Percentiles rank a stretch among this genome's conserved stretches.
Evolutionary conservation across 2,888 invertebrate genomes (phyloP).

Genomic region (Baccha elongata): DNA sequence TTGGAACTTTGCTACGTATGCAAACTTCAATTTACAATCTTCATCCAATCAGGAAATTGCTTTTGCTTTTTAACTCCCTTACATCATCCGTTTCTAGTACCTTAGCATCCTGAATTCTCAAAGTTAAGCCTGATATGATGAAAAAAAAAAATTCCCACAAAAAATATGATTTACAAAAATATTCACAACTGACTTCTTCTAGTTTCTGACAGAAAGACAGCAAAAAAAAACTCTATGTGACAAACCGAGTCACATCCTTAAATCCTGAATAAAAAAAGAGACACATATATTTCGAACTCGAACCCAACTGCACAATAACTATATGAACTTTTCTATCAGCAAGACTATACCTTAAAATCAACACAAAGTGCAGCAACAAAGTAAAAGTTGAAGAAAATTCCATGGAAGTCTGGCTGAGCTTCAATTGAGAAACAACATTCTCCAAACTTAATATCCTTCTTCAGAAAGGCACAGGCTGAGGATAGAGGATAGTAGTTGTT

Average conservation of each 20-base stretch:
- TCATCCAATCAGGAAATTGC: slow-evolving; percentile 65
- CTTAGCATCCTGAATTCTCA: not conserved
- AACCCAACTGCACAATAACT: slow-evolving; percentile 34
- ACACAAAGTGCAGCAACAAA: not conserved
- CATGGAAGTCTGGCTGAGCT: slow-evolving; percentile 29
- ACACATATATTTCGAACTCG: slow-evolving; percentile 2
- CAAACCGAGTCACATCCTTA: slow-evolving; percentile 40
- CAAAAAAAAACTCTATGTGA: slow-evolving; percentile 6
- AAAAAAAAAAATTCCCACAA: slow-evolving; percentile 3
- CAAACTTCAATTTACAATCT: slow-evolving; percentile 15
- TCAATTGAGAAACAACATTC: slow-evolving; percentile 41
- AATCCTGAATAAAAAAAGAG: slow-evolving; percentile 16
- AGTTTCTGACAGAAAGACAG: not conserved
- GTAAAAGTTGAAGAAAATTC: slow-evolving; percentile 48
- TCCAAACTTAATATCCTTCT: slow-evolving; percentile 52
- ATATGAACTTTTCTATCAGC: slow-evolving; percentile 1
- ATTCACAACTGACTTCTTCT: slow-evolving; percentile 33
- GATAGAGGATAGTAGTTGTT: not conserved
- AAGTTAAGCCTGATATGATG: not conserved
- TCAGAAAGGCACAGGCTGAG: no score
- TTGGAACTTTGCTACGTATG: not conserved
- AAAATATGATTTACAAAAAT: slow-evolving; percentile 58
- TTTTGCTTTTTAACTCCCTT: slow-evolving; percentile 24
- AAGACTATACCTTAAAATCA: not conserved
- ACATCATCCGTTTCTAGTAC: not conserved